Evolutionary conservation across 2,113 vertebrate species (phyloP).

Genomic region (Gadus chalcogrammus): DNA sequence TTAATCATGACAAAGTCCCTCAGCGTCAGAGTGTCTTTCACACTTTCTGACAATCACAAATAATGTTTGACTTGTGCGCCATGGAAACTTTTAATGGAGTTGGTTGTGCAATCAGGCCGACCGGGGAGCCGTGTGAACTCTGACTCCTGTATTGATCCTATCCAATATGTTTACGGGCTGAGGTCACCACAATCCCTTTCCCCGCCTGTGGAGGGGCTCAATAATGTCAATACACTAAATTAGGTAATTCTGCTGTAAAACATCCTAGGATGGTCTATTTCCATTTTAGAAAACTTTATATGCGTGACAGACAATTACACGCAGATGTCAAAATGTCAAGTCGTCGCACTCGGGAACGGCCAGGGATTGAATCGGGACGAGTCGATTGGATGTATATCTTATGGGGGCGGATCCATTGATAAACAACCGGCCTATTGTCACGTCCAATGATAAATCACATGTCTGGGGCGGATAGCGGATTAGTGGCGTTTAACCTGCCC

Average conservation of each 20-base stretch:
- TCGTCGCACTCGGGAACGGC: slow-evolving; percentile 33
- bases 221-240: slow-evolving; percentile 78
- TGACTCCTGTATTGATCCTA: slow-evolving; percentile 70
- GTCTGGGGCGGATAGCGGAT: slow-evolving; percentile 41
- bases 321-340: slow-evolving; percentile 55
- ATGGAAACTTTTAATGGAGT: slow-evolving; percentile 66
- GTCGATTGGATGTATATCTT: slow-evolving; percentile 44
- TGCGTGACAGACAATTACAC: slow-evolving; percentile 64
- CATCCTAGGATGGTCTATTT: slow-evolving; percentile 66
- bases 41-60: slow-evolving; percentile 54
- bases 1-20: slow-evolving; percentile 48
- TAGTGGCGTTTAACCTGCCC: slow-evolving; percentile 58
- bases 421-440: slow-evolving; percentile 64
- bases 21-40: slow-evolving; percentile 32
- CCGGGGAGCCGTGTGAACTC: slow-evolving; percentile 63
- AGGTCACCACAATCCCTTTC: slow-evolving; percentile 68
- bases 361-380: slow-evolving; percentile 42
- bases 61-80: slow-evolving; percentile 68
- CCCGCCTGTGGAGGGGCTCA: slow-evolving; percentile 55
- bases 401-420: slow-evolving; percentile 44
- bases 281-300: slow-evolving; percentile 72
- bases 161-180: slow-evolving; percentile 57
- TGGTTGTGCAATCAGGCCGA: slow-evolving; percentile 66
- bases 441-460: slow-evolving; percentile 62
- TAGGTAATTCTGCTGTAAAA: slow-evolving; percentile 75